Evolutionary conservation across 1,140 invertebrate genomes (phyloP), one percentile per base, ranked within the genome.

Genomic region (Oryctes rhinoceros): DNA sequence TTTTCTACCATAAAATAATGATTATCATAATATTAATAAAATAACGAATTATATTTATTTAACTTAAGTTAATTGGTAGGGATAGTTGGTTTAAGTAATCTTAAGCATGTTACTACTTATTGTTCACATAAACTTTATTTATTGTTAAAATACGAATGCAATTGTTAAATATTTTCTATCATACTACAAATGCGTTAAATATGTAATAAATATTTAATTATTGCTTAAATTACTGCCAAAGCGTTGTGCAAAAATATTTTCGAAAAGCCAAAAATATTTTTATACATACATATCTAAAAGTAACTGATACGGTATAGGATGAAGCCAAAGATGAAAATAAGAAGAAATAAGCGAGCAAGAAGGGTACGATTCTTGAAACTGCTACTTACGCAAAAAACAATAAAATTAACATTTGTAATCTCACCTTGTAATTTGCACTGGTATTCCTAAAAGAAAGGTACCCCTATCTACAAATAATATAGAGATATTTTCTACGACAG

Each of bases 281-380:
- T 78, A 76, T 76, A 76, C 75, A 76, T 76, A 76, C 75, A 76
- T 76, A 76, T 76, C 75, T 76, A 76, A 76, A 49, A 18, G n/a
- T 35, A 62, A 30, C 13, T 76, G 44, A 47, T 47, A 30, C 47
- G 18, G 39, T 47, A 39, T 18, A 47, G 15, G 65, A 7, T 44
- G 9, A 35, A 71, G 65, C 65, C 65, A 71, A 71, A 71, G 65
- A 71, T 44, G 39, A 44, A 44, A 44, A 44, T 44, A 3, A 44
- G 39, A 44, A 7, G 39, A 10, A 44, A 44, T n/a, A 10, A 44
- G 24, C 0, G 2, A 30, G 24, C 24, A 30, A 30, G 24, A 30
- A 30, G 0, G 2, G 24, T 30, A 30, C 24, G 24, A 30, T 30
- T 30, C 0, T 30, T 30, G 24, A 30, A 30, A 30, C 24, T 30